A percentile compares a stretch with the other conserved stretches of the same genome.
These are phyloP conservation scores for Mus caroli DNA, from an alignment of 2,797 vertebrate genomes.

Conservation along the genomic window DNA sequence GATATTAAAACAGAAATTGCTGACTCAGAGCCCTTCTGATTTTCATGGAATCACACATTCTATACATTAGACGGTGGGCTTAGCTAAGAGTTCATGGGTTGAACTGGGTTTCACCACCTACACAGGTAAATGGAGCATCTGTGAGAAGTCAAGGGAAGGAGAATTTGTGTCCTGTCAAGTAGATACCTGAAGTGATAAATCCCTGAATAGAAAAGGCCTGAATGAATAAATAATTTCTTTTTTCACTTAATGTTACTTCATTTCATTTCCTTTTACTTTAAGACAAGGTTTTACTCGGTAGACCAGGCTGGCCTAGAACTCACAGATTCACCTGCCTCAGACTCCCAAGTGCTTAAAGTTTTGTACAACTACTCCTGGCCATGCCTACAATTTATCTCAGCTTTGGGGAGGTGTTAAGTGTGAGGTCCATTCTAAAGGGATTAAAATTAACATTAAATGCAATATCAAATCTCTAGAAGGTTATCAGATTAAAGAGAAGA, in stretches of 20 bases:
- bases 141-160: not conserved
- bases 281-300: not conserved
- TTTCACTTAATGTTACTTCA: not conserved
- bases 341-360: not conserved
- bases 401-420: not conserved
- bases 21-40: not conserved
- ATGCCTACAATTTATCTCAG: not conserved
- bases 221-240: not conserved
- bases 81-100: not conserved
- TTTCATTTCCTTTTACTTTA: not conserved
- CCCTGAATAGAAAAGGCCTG: not conserved
- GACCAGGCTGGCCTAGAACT: not conserved
- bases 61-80: not conserved
- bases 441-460: not conserved
- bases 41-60: not conserved
- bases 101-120: not conserved
- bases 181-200: not conserved
- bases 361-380: not conserved
- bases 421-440: not conserved
- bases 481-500: not conserved
- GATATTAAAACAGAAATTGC: not conserved
- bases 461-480: not conserved
- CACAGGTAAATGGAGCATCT: not conserved
- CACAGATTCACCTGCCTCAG: not conserved
- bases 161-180: not conserved